A percentile compares a stretch with the other conserved stretches of the same genome.
phyloP scores from a whole-genome alignment of 2,113 vertebrate species.

The Hypanus sabinus region DNA sequence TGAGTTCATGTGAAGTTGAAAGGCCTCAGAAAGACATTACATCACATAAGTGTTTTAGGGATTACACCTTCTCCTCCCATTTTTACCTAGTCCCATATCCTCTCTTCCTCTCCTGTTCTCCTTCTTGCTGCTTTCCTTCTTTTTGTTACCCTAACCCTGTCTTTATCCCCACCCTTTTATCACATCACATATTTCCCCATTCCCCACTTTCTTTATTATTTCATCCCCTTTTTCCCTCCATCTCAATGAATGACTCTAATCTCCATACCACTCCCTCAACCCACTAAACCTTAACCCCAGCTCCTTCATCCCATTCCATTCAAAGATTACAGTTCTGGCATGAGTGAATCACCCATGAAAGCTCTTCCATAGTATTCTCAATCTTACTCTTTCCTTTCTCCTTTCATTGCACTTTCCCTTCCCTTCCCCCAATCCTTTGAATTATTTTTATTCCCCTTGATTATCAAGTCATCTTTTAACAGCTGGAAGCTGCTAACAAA shows the following conservation, averaged over 20 bases:
- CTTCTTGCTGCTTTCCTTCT: background rate
- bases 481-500: background rate
- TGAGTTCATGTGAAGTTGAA: too few relatives aligned
- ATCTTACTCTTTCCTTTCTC: background rate
- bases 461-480: background rate
- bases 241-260: background rate
- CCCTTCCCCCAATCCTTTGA: background rate
- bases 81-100: background rate
- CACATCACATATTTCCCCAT: background rate
- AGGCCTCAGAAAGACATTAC: too few relatives aligned
- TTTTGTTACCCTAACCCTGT: background rate
- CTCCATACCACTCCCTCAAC: too few relatives aligned
- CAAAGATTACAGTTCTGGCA: too few relatives aligned
- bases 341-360: background rate
- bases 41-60: too few relatives aligned
- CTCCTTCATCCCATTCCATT: too few relatives aligned
- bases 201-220: background rate
- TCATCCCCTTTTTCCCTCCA: background rate
- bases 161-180: background rate
- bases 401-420: background rate
- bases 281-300: too few relatives aligned
- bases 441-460: background rate
- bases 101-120: background rate
- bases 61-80: too few relatives aligned
- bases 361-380: background rate